Base-by-base conservation (phyloP, 2,888 invertebrate species). In the Lepidonotus clava region DNA sequence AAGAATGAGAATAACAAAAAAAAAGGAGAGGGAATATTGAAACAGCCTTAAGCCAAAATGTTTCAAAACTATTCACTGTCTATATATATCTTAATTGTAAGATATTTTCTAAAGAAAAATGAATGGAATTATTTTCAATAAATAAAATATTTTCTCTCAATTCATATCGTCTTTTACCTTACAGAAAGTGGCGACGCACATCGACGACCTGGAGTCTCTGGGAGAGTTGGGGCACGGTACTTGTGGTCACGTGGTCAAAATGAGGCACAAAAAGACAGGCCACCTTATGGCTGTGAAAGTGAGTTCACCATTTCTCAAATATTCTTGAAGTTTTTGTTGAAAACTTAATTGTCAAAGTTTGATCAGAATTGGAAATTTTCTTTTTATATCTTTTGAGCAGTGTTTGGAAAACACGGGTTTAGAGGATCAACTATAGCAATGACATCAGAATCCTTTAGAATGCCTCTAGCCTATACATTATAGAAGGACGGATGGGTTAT, bases 181-280 rank as follows among this genome's bases (percentile, higher is more conserved):
- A 11, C 88, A 92, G 92, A 91, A 90, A 91, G 88, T 91, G 34
- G 89, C 90, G 24, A 91, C 92, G 85, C 92, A 91, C 46, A 92
- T 92, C 66, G 83, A 51, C 71, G 94, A 94, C 41, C 88, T 95
- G 87, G 92, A 93, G 84, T 88, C 91, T 1, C 67, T 94, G 8
- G 93, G 92, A 41, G 94, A 94, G 87, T 92, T 95, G 28, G 95
- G 95, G 14, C 93, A 94, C 88, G 99, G 99, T 21, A 99, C 99
- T 21, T 99, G 99, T 94, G 99, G 99, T 11, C 98, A 98, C 94
- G 99, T 99, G 11, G 97, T 98, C 51, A 98, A 98, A 95, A 99
- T 99, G 98, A 95, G 96, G 90, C 99, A 99, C 94, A 96, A 96
- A 93, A 96, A 97, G 0, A 98, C 98, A 88, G 96, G 96, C 56